These are phyloP conservation scores for Sphaeramia orbicularis DNA, from an alignment of 2,797 vertebrate species.

Conservation along the genomic window DNA sequence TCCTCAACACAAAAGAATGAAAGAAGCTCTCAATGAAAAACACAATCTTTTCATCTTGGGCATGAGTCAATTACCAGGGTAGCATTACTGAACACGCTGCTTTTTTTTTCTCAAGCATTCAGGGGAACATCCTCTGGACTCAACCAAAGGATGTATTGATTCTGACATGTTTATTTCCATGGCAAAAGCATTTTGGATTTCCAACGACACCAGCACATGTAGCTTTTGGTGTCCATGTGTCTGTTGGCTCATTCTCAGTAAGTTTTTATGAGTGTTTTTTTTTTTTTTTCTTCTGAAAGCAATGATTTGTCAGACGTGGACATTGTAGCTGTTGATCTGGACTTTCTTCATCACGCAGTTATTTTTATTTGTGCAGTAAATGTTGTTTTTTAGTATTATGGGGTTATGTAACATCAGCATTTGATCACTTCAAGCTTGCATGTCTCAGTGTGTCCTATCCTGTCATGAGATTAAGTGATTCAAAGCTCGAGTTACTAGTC, in stretches of 20 bases:
- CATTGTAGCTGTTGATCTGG: constrained; percentile 39
- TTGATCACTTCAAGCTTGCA: constrained; percentile 10
- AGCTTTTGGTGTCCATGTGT: constrained; percentile 72
- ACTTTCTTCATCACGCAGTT: constrained; percentile 47
- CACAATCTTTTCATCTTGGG: constrained; percentile 77
- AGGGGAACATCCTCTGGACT: constrained; percentile 73
- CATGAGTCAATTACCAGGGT: constrained; percentile 78
- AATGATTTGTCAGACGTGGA: constrained; percentile 42
- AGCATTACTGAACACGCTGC: constrained; percentile 60
- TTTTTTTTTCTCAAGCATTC: constrained; percentile 28
- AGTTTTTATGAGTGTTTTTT: constrained; percentile 51
- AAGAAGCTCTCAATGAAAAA: constrained; percentile 72
- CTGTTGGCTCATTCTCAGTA: constrained; percentile 64
- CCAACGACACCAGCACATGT: constrained; percentile 59
- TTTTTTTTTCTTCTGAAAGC: constrained; percentile 32
- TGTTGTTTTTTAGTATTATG: constrained; percentile 7
- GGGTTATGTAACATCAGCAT: constrained; percentile 18
- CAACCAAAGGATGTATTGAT: constrained; percentile 72
- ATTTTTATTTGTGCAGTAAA: constrained; percentile 43
- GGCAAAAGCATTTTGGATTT: constrained; percentile 70
- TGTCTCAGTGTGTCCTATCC: not conserved
- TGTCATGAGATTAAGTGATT: too few species aligned
- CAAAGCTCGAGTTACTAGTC: too few species aligned
- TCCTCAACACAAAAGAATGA: constrained; percentile 79
- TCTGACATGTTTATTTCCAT: constrained; percentile 87